phyloP scores from a whole-genome alignment of 2,797 vertebrate genomes.

The Sphenopsis melanotis region DNA sequence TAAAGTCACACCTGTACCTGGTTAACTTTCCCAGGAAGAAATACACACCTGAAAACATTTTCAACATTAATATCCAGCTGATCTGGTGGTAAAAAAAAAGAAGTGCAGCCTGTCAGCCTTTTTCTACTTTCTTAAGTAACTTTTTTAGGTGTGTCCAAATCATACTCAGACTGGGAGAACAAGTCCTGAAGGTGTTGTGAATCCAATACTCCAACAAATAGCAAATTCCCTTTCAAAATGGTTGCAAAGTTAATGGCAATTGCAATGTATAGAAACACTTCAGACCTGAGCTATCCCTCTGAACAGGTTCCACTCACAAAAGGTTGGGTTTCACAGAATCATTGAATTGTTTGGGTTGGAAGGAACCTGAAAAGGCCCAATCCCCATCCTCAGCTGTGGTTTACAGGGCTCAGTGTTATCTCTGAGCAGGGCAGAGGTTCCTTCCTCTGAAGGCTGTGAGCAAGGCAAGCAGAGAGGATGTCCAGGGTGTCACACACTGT shows the following conservation, averaged over 20 bases:
- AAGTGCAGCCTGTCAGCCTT: background rate
- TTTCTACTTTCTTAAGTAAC: background rate
- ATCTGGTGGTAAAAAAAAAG: background rate
- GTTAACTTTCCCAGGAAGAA: background rate
- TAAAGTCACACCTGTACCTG: background rate
- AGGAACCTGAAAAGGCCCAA: background rate
- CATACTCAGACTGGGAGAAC: background rate
- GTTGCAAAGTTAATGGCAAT: background rate
- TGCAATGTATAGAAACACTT: background rate
- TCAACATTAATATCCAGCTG: background rate
- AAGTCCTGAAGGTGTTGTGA: background rate
- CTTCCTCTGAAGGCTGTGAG: background rate
- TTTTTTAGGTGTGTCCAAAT: background rate
- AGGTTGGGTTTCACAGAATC: background rate
- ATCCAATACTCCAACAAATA: background rate
- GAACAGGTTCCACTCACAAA: accelerated
- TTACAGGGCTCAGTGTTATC: background rate
- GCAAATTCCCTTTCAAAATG: background rate
- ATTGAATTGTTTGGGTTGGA: background rate
- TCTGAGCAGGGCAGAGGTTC: background rate
- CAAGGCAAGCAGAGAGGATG: background rate
- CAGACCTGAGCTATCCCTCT: background rate
- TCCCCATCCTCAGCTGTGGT: background rate
- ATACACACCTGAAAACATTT: background rate
- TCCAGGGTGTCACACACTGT: background rate